Base-by-base conservation (phyloP, 2,888 invertebrate genomes). In the Sinopyrophorus schimmeli region DNA sequence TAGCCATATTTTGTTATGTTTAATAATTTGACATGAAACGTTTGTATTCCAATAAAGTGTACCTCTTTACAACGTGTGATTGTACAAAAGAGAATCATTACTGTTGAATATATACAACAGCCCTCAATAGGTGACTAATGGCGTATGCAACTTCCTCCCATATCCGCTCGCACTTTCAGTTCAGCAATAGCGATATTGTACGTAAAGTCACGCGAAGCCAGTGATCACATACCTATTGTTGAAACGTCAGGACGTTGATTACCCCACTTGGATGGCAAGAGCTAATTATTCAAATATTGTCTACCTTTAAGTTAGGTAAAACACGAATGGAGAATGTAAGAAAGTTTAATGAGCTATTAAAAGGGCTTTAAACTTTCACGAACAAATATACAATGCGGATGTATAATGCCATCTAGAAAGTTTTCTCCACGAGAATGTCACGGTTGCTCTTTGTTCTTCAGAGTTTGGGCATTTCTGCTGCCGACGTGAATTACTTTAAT, bases 311-410 rank as follows among this genome's bases (percentile, higher is more conserved):
- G 47, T 42, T 52, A 53, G 54, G 52, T 54, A 41, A 48, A 58
- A 51, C 52, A 54, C 54, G 55, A 44, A 55, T 52, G 46, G 46
- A 51, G 40, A 53, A 58, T 52, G 55, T 54, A 58, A 55, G 55
- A 58, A 60, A 59, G 56, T 62, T 60, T 60, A 60, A 60, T 59
- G 60, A 60, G 60, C 59, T 62, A 60, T 62, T 60, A 62, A 59
- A 58, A 50, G 54, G 52, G 55, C 59, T 58, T 53, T 57, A 57
- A 57, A 58, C 56, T 60, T 58, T 44, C 35, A 43, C 53, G 41
- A 50, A 54, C 59, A 59, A 61, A 59, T 59, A 59, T 54, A 60
- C 58, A 60, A 58, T 59, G 57, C 54, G 55, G 55, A 57, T 57
- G 50, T 58, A 57, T 55, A 57, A 39, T 46, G 27, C 41, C 41